Evolutionary conservation across 1,140 invertebrate species (phyloP).

Genomic region (Schlechtendalia chinensis): DNA sequence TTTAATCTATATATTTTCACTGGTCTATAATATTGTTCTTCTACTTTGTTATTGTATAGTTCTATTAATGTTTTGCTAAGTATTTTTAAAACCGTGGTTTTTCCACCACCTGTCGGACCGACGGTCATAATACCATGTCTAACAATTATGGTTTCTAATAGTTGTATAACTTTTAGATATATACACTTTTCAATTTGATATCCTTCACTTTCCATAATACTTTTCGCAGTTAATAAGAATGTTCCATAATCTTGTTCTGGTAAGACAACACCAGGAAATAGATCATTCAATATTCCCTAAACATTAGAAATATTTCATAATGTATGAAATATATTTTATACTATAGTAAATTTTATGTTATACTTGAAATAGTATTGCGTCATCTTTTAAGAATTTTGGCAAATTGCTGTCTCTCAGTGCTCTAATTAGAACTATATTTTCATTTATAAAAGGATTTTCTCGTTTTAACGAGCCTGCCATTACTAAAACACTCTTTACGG

Average conservation of each 20-base stretch:
- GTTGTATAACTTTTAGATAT: slow-evolving; percentile 66
- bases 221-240: slow-evolving; percentile 61
- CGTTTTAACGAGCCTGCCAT: slow-evolving; percentile 88
- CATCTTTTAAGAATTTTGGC: slow-evolving; percentile 85
- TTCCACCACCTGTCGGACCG: slow-evolving; percentile 81
- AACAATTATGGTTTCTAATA: slow-evolving; percentile 84
- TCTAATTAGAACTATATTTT: slow-evolving; percentile 75
- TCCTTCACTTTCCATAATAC: slow-evolving; percentile 60
- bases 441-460: slow-evolving; percentile 75
- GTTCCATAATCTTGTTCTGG: slow-evolving; percentile 76
- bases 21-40: slow-evolving; percentile 62
- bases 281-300: slow-evolving; percentile 81
- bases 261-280: slow-evolving; percentile 81
- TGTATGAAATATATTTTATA: background rate
- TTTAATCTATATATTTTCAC: slow-evolving; percentile 75
- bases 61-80: slow-evolving; percentile 67
- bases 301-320: slow-evolving; percentile 52
- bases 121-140: slow-evolving; percentile 92
- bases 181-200: slow-evolving; percentile 64
- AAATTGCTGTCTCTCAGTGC: slow-evolving; percentile 88
- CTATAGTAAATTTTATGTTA: background rate
- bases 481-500: slow-evolving; percentile 68
- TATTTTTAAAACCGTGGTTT: slow-evolving; percentile 65
- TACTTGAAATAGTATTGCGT: slow-evolving; percentile 73
- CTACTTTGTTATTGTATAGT: slow-evolving; percentile 61